Conservation (phyloP, 1,140 invertebrate genomes). For the Magallana gigas region DNA sequence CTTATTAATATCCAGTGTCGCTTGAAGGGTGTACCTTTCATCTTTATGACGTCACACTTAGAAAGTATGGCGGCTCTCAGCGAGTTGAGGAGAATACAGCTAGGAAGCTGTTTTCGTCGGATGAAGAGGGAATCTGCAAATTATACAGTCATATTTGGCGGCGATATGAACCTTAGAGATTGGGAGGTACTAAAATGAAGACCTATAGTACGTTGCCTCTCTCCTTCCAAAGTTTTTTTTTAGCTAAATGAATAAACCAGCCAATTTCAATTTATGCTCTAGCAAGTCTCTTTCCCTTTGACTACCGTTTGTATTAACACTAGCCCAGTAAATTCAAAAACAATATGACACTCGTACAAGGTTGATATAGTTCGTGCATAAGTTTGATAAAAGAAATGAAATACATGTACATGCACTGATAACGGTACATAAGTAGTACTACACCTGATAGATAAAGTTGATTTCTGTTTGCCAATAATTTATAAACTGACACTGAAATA, state of each 20-base stretch:
- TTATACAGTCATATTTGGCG: slow-evolving; percentile 82
- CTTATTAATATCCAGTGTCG: slow-evolving; percentile 74
- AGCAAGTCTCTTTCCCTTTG: no score
- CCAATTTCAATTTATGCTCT: no score
- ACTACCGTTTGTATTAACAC: no score
- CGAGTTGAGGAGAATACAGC: slow-evolving; percentile 79
- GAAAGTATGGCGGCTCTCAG: slow-evolving; percentile 82
- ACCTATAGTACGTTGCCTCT: not conserved
- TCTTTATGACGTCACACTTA: slow-evolving; percentile 82
- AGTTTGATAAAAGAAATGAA: no score
- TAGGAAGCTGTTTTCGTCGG: slow-evolving; percentile 78
- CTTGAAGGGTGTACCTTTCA: slow-evolving; percentile 79
- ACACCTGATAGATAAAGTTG: no score
- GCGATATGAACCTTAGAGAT: slow-evolving; percentile 84
- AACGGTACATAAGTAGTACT: no score
- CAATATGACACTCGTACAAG: not conserved
- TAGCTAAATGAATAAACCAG: no score
- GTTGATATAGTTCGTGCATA: no score
- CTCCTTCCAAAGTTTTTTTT: no score
- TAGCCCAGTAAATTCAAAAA: not conserved
- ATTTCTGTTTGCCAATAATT: no score
- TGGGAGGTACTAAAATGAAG: slow-evolving; percentile 80
- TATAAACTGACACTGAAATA: no score
- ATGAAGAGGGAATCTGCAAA: slow-evolving; percentile 73
- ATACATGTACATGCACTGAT: no score